Base-by-base conservation (phyloP, 2,113 vertebrate genomes). In the Neolamprologus caudopunctatus region DNA sequence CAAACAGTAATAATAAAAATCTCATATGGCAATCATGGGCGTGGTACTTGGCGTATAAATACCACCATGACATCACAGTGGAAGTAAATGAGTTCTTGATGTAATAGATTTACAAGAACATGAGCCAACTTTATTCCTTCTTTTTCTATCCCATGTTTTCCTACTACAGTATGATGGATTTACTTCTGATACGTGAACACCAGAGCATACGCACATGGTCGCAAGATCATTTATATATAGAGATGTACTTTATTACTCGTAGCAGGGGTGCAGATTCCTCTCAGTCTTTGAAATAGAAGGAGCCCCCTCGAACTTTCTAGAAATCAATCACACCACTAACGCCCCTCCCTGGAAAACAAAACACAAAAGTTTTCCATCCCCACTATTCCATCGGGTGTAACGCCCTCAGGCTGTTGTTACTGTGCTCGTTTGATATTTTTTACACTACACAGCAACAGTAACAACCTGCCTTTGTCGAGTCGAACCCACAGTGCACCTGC, bases 401-500 rank as follows among this genome's bases (percentile, higher is more conserved):
- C 24, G 5, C 81, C 93, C 87, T 88, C 58, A 21, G 91, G 93
- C 93, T 89, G 83, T 42, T 90, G 91, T 88, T 91, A 75, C 88
- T 90, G 85, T 68, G 85, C 89, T 50, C 78, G 84, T 85, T 90
- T 75, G 84, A 86, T 85, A 68, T 84, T 63, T 86, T 78, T 87
- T 79, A 28, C 58, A 12, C 78, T 11, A 78, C 68, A 89, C 58
- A 83, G 80, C 86, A 92, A 90, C 87, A 90, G 87, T 8, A 89
- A 86, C 83, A 88, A 85, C 83, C 86, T 80, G 63, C 89, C 73
- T 87, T 78, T 87, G 88, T 87, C 21, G 53, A 90, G 87, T 89
- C 86, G 73, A 84, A 80, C 92, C 86, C 87, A 92, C 91, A 90
- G 83, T 93, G 84, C 91, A 92, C 88, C 91, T 87, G 85, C 57